Evolutionary conservation across 2,888 invertebrate genomes (phyloP), one percentile per base, ranked within the genome.

Genomic region (Priocnemis perturbator): DNA sequence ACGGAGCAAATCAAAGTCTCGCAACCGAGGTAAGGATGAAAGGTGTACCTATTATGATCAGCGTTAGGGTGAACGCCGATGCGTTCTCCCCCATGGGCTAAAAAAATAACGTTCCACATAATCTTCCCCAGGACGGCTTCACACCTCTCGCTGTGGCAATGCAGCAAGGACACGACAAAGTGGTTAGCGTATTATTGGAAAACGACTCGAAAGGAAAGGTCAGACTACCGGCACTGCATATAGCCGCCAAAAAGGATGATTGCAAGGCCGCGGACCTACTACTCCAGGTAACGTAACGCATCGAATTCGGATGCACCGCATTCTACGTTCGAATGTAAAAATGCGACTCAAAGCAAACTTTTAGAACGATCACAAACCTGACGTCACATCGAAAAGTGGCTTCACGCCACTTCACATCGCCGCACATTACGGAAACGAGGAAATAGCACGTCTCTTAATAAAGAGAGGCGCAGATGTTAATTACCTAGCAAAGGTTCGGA

Each of bases 361-460:
- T 83, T 52, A 95, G 92, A 98, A 97, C 90, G 98, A 98, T 88
- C 97, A 97, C 90, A 98, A 98, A 89, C 97, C 98, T 0, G 98
- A 99, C 89, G 96, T 97, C 2, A 97, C 97, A 67, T 98, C 98
- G 1, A 98, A 98, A 90, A 97, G 97, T 73, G 98, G 98, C 26
- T 99, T 99, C 90, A 99, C 99, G 0, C 98, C 99, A 0, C 92
- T 99, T 37, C 99, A 99, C 90, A 99, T 99, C 82, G 97, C 98
- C 20, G 96, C 99, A 3, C 99, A 99, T 91, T 99, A 99, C 90
- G 98, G 99, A 63, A 99, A 99, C 90, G 96, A 96, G 75, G 96
- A 96, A 82, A 97, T 98, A 72, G 98, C 97, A 2, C 93, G 93
- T 73, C 92, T 99, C 64, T 91, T 99, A 58, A 93, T 98, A 61